Percentiles rank a stretch among this genome's conserved stretches.
Evolutionary conservation across 2,888 invertebrate genomes (phyloP).

Genomic region (Nematopogon swammerdamellus): DNA sequence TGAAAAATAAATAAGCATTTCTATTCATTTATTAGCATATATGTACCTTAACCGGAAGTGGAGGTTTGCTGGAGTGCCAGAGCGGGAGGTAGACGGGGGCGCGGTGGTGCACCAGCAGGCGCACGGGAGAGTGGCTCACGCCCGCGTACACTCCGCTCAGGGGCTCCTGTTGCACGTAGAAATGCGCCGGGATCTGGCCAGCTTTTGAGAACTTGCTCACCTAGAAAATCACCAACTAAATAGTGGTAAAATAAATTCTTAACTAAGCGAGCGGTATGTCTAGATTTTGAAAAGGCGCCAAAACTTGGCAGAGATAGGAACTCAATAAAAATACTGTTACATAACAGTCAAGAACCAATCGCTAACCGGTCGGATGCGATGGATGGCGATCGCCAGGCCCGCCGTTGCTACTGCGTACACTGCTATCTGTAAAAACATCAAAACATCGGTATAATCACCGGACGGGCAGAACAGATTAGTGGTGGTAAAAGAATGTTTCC

Average conservation of each 20-base stretch:
- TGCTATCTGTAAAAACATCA: constrained; percentile 52
- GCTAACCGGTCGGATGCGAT: constrained; percentile 60
- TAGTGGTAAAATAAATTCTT: no score
- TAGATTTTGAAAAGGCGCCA: no score
- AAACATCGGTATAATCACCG: no score
- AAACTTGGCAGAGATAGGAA: no score
- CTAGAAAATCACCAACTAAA: constrained; percentile 22
- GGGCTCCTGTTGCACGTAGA: constrained; percentile 47
- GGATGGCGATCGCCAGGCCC: constrained; percentile 51
- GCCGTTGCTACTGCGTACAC: constrained; percentile 57
- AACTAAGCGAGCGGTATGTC: no score
- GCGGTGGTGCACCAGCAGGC: constrained; percentile 53
- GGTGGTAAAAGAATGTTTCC: no score
- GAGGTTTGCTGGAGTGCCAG: constrained; percentile 47
- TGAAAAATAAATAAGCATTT: no score
- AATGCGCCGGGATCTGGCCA: constrained; percentile 54
- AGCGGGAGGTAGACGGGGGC: constrained; percentile 54
- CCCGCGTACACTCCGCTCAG: constrained; percentile 47
- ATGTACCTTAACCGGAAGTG: constrained; percentile 53
- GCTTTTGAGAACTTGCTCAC: constrained; percentile 62
- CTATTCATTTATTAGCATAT: constrained; percentile 1
- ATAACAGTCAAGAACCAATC: constrained; percentile 2
- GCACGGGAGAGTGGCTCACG: constrained; percentile 48
- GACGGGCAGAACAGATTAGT: no score
- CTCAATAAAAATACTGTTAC: background rate